Evolutionary conservation across 2,113 vertebrate genomes (phyloP).

Genomic region (Urocitellus parryii): DNA sequence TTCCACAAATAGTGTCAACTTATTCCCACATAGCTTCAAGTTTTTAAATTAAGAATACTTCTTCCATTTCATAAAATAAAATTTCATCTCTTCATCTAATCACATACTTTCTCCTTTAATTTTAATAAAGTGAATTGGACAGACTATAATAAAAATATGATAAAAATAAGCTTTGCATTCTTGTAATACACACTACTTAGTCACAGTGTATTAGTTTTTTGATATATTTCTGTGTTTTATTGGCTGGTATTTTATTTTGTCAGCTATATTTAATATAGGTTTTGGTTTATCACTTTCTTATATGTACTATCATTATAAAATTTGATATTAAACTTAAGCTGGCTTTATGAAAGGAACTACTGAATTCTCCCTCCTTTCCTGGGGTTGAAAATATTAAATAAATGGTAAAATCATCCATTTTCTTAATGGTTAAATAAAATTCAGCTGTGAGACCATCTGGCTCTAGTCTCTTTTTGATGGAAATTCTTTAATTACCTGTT

Average conservation of each 20-base stretch:
- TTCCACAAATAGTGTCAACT: neutral
- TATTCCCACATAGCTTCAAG: neutral
- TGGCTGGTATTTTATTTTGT: neutral
- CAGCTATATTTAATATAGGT: neutral
- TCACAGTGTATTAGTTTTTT: neutral
- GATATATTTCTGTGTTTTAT: conserved; percentile 17
- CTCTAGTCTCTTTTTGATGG: neutral
- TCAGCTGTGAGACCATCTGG: conserved; percentile 22
- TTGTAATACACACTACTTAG: neutral
- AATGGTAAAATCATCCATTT: neutral
- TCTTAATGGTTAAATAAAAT: conserved; percentile 51
- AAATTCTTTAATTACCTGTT: conserved; percentile 32
- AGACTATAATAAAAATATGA: neutral
- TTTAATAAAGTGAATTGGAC: conserved; percentile 24
- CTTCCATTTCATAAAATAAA: neutral
- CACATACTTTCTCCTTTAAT: neutral
- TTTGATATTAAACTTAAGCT: conserved; percentile 34
- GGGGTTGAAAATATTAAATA: neutral
- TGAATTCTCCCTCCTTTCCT: conserved; percentile 20
- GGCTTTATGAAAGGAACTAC: conserved; percentile 32
- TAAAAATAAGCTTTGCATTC: conserved; percentile 27
- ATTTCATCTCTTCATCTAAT: neutral
- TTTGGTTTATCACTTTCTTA: neutral
- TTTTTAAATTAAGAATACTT: conserved; percentile 1
- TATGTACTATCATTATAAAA: neutral